A percentile compares a stretch with the other conserved stretches of the same genome.
phyloP scores from a whole-genome alignment of 2,797 vertebrate species.

The Telmatherina bonti region DNA sequence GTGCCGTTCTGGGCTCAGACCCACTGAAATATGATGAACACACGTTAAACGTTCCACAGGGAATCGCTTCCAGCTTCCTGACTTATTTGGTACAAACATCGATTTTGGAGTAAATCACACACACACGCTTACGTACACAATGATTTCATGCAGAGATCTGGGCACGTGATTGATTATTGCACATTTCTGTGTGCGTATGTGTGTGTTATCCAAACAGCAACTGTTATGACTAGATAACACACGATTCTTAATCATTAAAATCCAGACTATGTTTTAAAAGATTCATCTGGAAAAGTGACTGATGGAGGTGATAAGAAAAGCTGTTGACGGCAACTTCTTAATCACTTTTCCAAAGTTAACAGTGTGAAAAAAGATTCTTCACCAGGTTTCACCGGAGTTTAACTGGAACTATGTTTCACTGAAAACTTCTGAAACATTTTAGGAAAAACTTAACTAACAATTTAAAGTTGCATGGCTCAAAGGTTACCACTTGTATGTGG shows the following conservation, averaged over 20 bases:
- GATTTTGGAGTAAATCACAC: conserved; percentile 22
- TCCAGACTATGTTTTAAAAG: neutral
- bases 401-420: too few relatives aligned
- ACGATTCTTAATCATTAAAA: neutral
- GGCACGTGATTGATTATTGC: conserved; percentile 46
- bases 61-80: conserved; percentile 69
- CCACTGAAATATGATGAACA: conserved; percentile 65
- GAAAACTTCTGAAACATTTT: too few relatives aligned
- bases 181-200: conserved; percentile 7
- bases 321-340: neutral
- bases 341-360: conserved; percentile 32
- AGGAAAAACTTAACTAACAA: too few relatives aligned
- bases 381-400: conserved; percentile 4
- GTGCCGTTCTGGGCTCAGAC: conserved; percentile 45
- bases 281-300: neutral
- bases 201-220: neutral
- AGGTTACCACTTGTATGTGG: too few relatives aligned
- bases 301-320: neutral
- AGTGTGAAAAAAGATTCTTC: conserved; percentile 22
- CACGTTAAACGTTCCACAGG: conserved; percentile 32
- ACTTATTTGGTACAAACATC: conserved; percentile 44
- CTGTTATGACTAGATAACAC: neutral
- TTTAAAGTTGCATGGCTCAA: too few relatives aligned
- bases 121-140: conserved; percentile 11
- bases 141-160: conserved; percentile 26